Base-by-base conservation (phyloP, 2,888 invertebrate species). In the Carpatolechia fugitivella region DNA sequence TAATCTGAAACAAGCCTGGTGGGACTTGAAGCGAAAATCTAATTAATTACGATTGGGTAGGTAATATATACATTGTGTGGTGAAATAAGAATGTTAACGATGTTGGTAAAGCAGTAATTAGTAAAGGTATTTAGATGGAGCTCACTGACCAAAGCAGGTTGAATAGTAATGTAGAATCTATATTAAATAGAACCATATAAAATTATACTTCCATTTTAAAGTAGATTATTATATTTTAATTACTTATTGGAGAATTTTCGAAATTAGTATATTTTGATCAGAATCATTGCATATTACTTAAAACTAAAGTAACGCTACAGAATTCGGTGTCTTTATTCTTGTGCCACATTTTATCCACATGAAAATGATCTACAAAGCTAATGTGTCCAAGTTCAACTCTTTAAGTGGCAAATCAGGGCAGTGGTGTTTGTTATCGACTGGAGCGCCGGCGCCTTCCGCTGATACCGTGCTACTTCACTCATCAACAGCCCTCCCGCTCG, bases 341-440 rank as follows among this genome's bases (percentile, higher is more conserved):
- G n/a, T n/a, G n/a, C n/a, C n/a, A 24, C 24, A 4, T 24, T 24
- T 24, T 4, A 24, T 24, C 3, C 3, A 6, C 6, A 24, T 6
- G 6, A 24, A 24, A 24, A 24, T 24, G 24, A 6, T 24, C 6
- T 24, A 24, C 3, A 24, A 24, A 24, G n/a, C n/a, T n/a, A n/a
- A 4, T 24, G 24, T 24, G n/a, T 6, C 36, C 1, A 36, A 36
- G 13, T 36, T 16, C 16, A 14, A 40, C 10, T 10, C 6, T 16
- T 1, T 16, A 16, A 40, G 14, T 10, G 16, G 8, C 13, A 13
- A 38, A 16, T 1, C 16, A 16, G 18, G 10, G 7, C 16, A 14
- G 14, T 18, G 16, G 14, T 16, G 14, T 38, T 38, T 64, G 65
- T 60, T 68, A 68, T 69, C 68, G 60, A 56, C 6, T 63, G 51